Base-by-base conservation (phyloP, 2,888 invertebrate species). In the Scaptomyza tumidula region DNA sequence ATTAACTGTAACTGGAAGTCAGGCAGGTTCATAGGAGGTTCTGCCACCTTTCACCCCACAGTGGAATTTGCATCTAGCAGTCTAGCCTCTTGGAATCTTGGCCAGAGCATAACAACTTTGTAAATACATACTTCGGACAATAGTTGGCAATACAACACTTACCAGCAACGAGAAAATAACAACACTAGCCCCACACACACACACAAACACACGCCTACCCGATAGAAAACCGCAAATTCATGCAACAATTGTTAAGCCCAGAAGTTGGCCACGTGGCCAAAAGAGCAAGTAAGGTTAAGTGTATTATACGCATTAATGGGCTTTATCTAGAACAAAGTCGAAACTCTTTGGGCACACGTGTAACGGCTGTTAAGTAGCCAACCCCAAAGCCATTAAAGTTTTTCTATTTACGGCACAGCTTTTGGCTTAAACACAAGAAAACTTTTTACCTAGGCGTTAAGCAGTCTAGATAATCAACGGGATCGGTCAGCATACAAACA, bases 241-340 rank as follows among this genome's bases (percentile, higher is more conserved):
- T 86, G 86, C 81, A 86, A 84, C 81, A 75, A 81, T 77, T 83
- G 86, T 83, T 86, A 60, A 71, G 84, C 74, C 71, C 71, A 19
- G 71, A 74, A 81, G 56, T 86, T 76, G 71, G 71, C 84, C 80
- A 80, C 80, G 80, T 80, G 80, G 77, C 58, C 66, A 48, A 70
- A 50, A 35, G 33, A n/a, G 59, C 50, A n/a, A 53, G 49, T 64
- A 46, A 64, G 67, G 84, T 75, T 80, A 83, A 80, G 80, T 80
- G 78, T 78, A 80, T 82, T 78, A 82, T 69, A 67, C 75, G 65
- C 80, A 79, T 82, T 80, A 81, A 84, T 75, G 61, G 67, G 49
- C 60, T 55, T 73, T 71, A 69, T 35, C 60, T 61, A 50, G 61
- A 1, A 54, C 71, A 58, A n/a, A 70, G 69, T 56, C 60, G 53